These are phyloP conservation scores for Aethes cnicana DNA, from an alignment of 2,888 invertebrate species.

Conservation along the genomic window DNA sequence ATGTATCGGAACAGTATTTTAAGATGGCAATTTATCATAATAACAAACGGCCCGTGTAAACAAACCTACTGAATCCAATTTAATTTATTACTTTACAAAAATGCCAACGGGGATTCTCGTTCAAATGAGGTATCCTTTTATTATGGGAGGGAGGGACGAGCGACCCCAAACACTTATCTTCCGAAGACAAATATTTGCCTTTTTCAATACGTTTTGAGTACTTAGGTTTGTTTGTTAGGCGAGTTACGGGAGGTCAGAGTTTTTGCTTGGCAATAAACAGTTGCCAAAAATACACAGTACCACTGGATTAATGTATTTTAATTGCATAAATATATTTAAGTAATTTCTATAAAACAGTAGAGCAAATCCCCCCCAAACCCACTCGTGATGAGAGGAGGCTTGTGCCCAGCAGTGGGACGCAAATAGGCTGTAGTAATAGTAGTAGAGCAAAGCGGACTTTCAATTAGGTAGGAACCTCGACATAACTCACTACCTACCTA, in stretches of 20 bases:
- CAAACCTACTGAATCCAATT: constrained; percentile 25
- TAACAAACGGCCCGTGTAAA: constrained; percentile 25
- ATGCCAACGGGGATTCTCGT: constrained; percentile 24
- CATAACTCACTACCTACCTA: too few relatives aligned
- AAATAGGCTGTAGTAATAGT: too few relatives aligned
- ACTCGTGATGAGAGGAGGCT: too few relatives aligned
- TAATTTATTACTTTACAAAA: constrained; percentile 30
- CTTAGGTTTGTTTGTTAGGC: constrained; percentile 8
- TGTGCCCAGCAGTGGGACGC: too few relatives aligned
- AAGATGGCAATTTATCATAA: constrained; percentile 23
- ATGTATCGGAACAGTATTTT: constrained; percentile 16
- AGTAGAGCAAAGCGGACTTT: too few relatives aligned
- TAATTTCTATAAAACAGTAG: too few relatives aligned
- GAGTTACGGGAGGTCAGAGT: background rate
- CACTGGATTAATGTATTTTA: too few relatives aligned
- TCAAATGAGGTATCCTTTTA: constrained; percentile 29
- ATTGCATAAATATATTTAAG: too few relatives aligned
- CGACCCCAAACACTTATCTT: constrained; percentile 24
- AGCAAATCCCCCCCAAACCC: too few relatives aligned
- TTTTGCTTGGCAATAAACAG: background rate
- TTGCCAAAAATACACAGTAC: too few relatives aligned
- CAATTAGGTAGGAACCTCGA: too few relatives aligned
- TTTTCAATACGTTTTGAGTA: constrained; percentile 21
- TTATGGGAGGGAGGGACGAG: constrained; percentile 10
- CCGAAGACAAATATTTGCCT: constrained; percentile 25